phyloP scores from a whole-genome alignment of 1,140 invertebrate species.

The Asobara japonica region DNA sequence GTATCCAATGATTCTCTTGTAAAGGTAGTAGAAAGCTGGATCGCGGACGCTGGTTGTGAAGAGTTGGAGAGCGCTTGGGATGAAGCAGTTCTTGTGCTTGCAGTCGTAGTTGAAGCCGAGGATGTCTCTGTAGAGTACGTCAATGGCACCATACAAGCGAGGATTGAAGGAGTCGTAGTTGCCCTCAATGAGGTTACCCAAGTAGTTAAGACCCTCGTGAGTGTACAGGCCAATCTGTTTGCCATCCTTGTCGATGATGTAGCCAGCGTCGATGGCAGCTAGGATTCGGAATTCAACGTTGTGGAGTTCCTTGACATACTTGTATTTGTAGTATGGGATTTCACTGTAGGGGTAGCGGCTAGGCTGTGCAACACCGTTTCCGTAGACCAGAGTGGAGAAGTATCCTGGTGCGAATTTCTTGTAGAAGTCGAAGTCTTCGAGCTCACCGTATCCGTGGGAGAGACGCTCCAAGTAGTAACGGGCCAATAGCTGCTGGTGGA shows the following conservation, averaged over 20 bases:
- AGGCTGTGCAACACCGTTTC: slow-evolving; percentile 75
- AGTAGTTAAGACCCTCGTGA: slow-evolving; percentile 66
- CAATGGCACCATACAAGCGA: slow-evolving; percentile 70
- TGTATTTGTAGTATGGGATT: slow-evolving; percentile 55
- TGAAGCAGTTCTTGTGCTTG: slow-evolving; percentile 52
- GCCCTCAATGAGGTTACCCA: slow-evolving; percentile 75
- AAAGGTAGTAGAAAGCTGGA: slow-evolving; percentile 66
- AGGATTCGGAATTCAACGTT: slow-evolving; percentile 52
- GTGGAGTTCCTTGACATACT: slow-evolving; percentile 50
- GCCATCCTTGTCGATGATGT: slow-evolving; percentile 61
- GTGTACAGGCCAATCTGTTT: slow-evolving; percentile 56
- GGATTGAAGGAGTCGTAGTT: slow-evolving; percentile 74
- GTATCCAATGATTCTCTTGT: slow-evolving; percentile 63
- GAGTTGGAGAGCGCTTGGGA: slow-evolving; percentile 57
- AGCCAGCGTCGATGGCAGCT: slow-evolving; percentile 74
- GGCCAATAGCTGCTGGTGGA: slow-evolving; percentile 71
- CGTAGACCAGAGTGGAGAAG: slow-evolving; percentile 72
- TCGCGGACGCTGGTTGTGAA: slow-evolving; percentile 64
- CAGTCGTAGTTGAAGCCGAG: slow-evolving; percentile 56
- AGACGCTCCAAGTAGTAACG: slow-evolving; percentile 76
- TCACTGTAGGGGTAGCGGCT: slow-evolving; percentile 57
- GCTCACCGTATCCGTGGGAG: slow-evolving; percentile 70
- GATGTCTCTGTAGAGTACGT: slow-evolving; percentile 55
- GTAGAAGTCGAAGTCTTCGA: slow-evolving; percentile 71
- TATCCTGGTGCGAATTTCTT: slow-evolving; percentile 71